A percentile compares a stretch with the other conserved stretches of the same genome.
Conservation (phyloP, 2,797 vertebrate species). For the Choloepus didactylus region DNA sequence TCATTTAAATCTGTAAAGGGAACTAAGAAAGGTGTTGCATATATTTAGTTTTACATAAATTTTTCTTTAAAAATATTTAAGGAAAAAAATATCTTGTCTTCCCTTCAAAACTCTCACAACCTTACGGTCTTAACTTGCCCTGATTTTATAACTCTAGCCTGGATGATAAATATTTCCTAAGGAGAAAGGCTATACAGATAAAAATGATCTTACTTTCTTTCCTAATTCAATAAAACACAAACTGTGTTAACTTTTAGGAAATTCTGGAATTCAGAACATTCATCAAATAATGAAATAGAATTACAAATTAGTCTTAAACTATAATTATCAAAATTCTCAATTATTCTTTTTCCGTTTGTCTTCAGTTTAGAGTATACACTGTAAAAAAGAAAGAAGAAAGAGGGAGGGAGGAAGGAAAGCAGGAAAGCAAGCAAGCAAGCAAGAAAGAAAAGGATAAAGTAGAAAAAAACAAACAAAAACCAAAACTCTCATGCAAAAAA, state of each 20-base stretch:
- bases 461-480: background rate
- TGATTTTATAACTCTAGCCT: conserved; percentile 4
- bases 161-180: conserved; percentile 37
- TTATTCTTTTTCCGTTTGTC: conserved; percentile 3
- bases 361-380: conserved; percentile 21
- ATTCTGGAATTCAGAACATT: conserved; percentile 50
- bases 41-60: conserved; percentile 18
- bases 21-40: background rate
- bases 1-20: conserved; percentile 21
- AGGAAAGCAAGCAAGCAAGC: too few relatives aligned
- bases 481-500: background rate
- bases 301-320: conserved; percentile 25
- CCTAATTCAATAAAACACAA: conserved; percentile 40
- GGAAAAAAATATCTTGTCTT: background rate
- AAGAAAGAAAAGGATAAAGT: background rate
- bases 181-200: background rate
- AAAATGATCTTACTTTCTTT: conserved; percentile 46
- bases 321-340: conserved; percentile 32
- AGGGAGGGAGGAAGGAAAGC: too few relatives aligned
- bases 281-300: conserved; percentile 62
- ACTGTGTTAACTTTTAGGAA: conserved; percentile 31
- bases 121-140: background rate
- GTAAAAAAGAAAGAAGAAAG: background rate
- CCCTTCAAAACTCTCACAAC: background rate
- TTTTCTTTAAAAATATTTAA: conserved; percentile 53